A percentile compares a stretch with the other conserved stretches of the same genome.
phyloP scores from a whole-genome alignment of 2,797 vertebrate genomes.

The Sebastes kiyomatsui region DNA sequence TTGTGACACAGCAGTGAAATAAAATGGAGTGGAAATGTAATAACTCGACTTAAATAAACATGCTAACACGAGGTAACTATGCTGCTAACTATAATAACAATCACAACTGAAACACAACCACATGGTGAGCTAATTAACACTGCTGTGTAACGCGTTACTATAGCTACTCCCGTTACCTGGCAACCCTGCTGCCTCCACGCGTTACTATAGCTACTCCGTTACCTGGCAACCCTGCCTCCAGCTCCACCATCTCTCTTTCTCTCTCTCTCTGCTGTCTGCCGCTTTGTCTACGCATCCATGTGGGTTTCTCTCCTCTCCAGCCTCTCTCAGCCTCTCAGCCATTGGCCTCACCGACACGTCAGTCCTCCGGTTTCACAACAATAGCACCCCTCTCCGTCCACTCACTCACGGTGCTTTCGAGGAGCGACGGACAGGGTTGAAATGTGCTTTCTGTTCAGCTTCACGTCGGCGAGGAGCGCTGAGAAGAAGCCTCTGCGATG shows the following conservation, averaged over 20 bases:
- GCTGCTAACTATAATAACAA: not conserved
- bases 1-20: too few relatives aligned
- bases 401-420: conserved; percentile 48
- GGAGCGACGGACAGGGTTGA: conserved; percentile 44
- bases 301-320: conserved; percentile 35
- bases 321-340: conserved; percentile 51
- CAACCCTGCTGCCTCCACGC: not conserved
- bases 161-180: too few relatives aligned
- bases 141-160: too few relatives aligned
- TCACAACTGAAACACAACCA: too few relatives aligned
- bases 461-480: conserved; percentile 54
- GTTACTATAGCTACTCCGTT: conserved; percentile 28
- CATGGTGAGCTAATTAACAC: too few relatives aligned
- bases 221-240: conserved; percentile 12
- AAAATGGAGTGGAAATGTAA: not conserved
- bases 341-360: conserved; percentile 71
- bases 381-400: conserved; percentile 39
- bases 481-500: conserved; percentile 56
- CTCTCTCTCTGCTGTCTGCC: conserved; percentile 18
- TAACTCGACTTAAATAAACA: not conserved
- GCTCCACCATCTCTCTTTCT: conserved; percentile 4
- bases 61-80: not conserved
- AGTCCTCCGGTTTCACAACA: conserved; percentile 74
- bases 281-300: conserved; percentile 63
- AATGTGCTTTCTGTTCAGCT: conserved; percentile 35